Evolutionary conservation across 2,888 invertebrate genomes (phyloP).

Genomic region (Drosophila eohydei): DNA sequence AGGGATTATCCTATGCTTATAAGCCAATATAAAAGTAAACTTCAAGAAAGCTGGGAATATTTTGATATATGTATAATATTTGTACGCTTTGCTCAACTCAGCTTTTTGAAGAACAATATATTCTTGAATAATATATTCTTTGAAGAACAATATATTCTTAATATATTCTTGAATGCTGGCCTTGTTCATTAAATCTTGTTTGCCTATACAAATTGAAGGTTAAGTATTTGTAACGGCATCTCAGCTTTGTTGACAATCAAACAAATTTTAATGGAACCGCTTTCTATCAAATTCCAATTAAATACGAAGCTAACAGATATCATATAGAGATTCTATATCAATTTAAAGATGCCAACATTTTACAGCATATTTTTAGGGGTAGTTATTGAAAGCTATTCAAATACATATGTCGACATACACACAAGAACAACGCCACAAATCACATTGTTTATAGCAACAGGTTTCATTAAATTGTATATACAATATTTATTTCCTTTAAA

Average conservation of each 20-base stretch:
- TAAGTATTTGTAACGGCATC: background rate
- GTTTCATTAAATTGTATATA: background rate
- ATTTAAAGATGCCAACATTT: background rate
- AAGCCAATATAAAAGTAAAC: background rate
- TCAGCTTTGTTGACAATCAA: background rate
- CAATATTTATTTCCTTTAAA: background rate
- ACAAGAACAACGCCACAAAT: background rate
- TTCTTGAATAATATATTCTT: background rate
- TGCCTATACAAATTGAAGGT: background rate
- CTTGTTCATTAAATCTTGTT: background rate
- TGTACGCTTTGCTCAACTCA: background rate
- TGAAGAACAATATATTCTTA: background rate
- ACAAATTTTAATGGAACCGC: background rate
- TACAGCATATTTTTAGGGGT: constrained; percentile 12
- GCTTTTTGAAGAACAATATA: background rate
- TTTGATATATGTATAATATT: background rate
- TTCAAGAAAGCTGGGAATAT: background rate
- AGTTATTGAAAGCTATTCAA: background rate
- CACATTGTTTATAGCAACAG: background rate
- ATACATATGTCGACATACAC: background rate
- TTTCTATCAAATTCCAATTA: background rate
- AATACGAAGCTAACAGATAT: background rate
- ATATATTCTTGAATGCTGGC: background rate
- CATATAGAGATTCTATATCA: too few relatives aligned
- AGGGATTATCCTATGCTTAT: background rate